Conservation (phyloP, 2,113 vertebrate species). For the Platysternon megacephalum region DNA sequence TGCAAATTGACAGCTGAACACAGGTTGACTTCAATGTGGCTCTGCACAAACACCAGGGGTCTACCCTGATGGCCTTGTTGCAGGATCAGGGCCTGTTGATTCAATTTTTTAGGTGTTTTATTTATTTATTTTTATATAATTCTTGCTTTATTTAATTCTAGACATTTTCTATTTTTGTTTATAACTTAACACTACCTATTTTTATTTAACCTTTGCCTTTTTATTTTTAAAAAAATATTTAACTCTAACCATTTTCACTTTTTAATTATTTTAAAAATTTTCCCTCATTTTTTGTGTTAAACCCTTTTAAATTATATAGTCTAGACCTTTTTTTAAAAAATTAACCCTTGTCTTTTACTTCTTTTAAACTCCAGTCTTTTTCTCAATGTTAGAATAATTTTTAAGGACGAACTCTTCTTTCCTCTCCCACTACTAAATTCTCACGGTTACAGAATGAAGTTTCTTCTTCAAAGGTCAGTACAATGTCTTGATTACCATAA, state of each 20-base stretch:
- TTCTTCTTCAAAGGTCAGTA: constrained; percentile 71
- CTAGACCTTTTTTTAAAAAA: neutral
- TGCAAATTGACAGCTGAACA: constrained; percentile 67
- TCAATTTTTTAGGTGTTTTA: constrained; percentile 1
- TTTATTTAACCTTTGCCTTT: neutral
- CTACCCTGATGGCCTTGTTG: constrained; percentile 40
- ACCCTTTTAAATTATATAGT: neutral
- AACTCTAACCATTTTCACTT: neutral
- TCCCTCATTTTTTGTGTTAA: neutral
- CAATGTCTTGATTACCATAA: constrained; percentile 72
- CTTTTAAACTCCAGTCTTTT: neutral
- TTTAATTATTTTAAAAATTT: neutral
- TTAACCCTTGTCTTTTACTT: neutral
- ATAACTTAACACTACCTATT: neutral
- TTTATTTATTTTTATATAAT: constrained; percentile 8
- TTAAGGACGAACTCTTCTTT: constrained; percentile 14
- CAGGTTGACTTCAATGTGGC: constrained; percentile 57
- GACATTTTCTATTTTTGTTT: neutral
- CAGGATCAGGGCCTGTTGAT: neutral
- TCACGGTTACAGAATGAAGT: constrained; percentile 63
- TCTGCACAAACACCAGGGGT: constrained; percentile 43
- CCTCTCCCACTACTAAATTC: neutral
- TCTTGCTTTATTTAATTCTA: too few relatives aligned
- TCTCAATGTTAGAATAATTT: neutral
- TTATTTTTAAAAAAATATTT: neutral